These are phyloP conservation scores for Illadopsis cleaveri DNA, from an alignment of 2,113 vertebrate genomes.

Conservation along the genomic window DNA sequence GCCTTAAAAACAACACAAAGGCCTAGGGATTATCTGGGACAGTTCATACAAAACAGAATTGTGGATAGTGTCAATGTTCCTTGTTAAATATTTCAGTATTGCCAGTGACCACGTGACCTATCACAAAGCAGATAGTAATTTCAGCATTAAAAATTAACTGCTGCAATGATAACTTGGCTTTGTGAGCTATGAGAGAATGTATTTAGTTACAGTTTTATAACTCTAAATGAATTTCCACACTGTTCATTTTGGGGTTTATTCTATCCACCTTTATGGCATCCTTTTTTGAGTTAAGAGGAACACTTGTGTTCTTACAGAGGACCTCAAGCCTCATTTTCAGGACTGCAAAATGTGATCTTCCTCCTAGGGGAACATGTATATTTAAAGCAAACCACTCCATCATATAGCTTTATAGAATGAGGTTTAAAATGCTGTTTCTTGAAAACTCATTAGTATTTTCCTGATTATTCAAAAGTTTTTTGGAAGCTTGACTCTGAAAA, in stretches of 20 bases:
- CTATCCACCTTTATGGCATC: background rate
- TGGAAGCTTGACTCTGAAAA: background rate
- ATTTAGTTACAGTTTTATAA: background rate
- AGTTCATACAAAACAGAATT: background rate
- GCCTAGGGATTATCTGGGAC: background rate
- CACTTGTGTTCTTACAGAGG: background rate
- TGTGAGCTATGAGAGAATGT: background rate
- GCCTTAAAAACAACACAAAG: background rate
- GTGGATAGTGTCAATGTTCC: background rate
- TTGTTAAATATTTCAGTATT: conserved; percentile 60
- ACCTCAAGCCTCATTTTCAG: background rate
- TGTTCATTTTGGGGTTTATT: background rate
- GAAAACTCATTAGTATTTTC: background rate
- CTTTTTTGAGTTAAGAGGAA: background rate
- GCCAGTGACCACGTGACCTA: background rate
- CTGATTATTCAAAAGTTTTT: background rate
- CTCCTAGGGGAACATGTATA: background rate
- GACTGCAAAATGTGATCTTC: background rate
- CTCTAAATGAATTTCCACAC: background rate
- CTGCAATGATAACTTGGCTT: background rate
- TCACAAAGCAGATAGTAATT: conserved; percentile 16
- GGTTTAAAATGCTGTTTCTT: background rate
- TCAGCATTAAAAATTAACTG: conserved; percentile 63
- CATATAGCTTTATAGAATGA: background rate
- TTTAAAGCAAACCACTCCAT: background rate